These are phyloP conservation scores for Protodeltote pygarga DNA, from an alignment of 2,888 invertebrate genomes.

Conservation along the genomic window DNA sequence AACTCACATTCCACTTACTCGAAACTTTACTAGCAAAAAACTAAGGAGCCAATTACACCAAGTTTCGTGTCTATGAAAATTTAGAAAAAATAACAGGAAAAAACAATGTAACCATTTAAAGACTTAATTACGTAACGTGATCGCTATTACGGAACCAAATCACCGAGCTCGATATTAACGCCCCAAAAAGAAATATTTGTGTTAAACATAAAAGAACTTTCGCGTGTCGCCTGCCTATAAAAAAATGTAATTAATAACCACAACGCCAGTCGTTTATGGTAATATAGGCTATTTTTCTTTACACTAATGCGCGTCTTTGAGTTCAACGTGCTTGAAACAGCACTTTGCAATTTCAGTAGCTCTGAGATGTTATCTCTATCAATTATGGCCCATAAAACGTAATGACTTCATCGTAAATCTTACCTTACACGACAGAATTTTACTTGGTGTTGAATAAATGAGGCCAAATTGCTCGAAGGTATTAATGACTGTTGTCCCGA, in stretches of 20 bases:
- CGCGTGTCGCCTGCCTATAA: conserved; percentile 76
- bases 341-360: conserved; percentile 82
- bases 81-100: conserved; percentile 9
- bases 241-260: conserved; percentile 81
- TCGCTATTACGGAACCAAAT: conserved; percentile 48
- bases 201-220: conserved; percentile 65
- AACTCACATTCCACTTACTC: no score
- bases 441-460: conserved; percentile 83
- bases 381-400: conserved; percentile 85
- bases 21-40: no score
- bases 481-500: conserved; percentile 70
- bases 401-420: conserved; percentile 87
- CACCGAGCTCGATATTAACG: conserved; percentile 50
- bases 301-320: conserved; percentile 77
- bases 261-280: conserved; percentile 78
- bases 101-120: conserved; percentile 39
- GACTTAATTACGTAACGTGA: conserved; percentile 47
- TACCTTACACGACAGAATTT: conserved; percentile 82
- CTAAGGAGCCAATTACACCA: no score
- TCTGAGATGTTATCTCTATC: conserved; percentile 83
- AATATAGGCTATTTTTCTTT: conserved; percentile 78
- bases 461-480: conserved; percentile 72
- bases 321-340: conserved; percentile 77
- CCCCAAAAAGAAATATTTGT: conserved; percentile 62
- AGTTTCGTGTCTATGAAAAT: conserved; percentile 13